Evolutionary conservation across 1,140 invertebrate species (phyloP).

Genomic region (Drosophila virilis): DNA sequence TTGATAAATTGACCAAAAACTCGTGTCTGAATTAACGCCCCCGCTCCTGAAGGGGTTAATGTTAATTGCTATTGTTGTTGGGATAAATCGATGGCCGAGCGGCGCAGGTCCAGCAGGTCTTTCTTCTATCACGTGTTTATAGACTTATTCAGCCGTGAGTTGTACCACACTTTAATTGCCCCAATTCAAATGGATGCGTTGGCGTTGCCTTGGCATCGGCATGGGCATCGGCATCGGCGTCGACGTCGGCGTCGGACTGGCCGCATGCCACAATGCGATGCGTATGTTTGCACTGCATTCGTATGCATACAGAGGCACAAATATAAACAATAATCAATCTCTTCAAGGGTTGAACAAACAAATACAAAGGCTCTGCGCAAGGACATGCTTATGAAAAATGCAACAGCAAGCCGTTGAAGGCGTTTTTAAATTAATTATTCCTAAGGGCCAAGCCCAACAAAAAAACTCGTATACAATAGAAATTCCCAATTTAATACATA

Average conservation of each 20-base stretch:
- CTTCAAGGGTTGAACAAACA: slow-evolving; percentile 77
- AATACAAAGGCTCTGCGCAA: slow-evolving; percentile 63
- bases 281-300: slow-evolving; percentile 76
- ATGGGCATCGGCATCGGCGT: background rate
- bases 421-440: slow-evolving; percentile 80
- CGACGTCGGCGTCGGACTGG: slow-evolving; percentile 43
- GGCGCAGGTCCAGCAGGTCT: slow-evolving; percentile 4
- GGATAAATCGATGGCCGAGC: slow-evolving; percentile 20
- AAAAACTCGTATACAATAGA: slow-evolving; percentile 13
- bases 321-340: slow-evolving; percentile 83
- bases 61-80: slow-evolving; percentile 62
- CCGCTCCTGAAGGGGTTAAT: slow-evolving; percentile 71
- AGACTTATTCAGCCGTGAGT: slow-evolving; percentile 62
- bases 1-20: slow-evolving; percentile 81
- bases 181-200: slow-evolving; percentile 66
- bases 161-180: slow-evolving; percentile 75
- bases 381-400: slow-evolving; percentile 67
- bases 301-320: slow-evolving; percentile 63
- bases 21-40: slow-evolving; percentile 79
- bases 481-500: slow-evolving; percentile 72
- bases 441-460: slow-evolving; percentile 37
- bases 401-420: slow-evolving; percentile 56
- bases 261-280: slow-evolving; percentile 65
- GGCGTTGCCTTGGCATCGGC: slow-evolving; percentile 45
- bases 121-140: slow-evolving; percentile 66